Evolutionary conservation across 2,113 vertebrate species (phyloP), one percentile per base, ranked within the genome.

Genomic region (Phalacrocorax pelagicus): DNA sequence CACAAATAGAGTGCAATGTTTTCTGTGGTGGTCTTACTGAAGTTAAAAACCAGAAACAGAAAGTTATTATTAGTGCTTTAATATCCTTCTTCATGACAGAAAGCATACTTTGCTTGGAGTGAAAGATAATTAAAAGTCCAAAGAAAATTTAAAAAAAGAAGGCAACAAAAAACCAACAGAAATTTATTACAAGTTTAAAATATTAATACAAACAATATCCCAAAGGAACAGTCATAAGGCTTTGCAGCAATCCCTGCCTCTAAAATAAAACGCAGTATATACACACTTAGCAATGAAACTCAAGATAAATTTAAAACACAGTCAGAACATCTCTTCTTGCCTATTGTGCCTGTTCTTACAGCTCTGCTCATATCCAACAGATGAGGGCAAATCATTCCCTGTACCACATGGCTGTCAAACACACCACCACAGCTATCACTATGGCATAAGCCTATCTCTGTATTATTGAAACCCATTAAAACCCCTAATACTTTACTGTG

Each of bases 111-210:
- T 42, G n/a, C 67, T 91, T 71, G 52, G 51, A 94, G 77, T 77
- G 72, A 90, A 78, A 96, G 72, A 85, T 66, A 95, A 96, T 95
- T 93, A 85, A 66, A 95, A 91, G 58, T 74, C 69, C 47, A 92
- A 83, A 38, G 36, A 55, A 86, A 86, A 89, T 80, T 81, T 70
- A 62, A 46, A 71, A 11, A 42, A 44, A 40, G 49, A 49, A 15
- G 10, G 34, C 59, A 20, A 57, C 34, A 54, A 86, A 82, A 78
- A 4, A 3, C 0, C 23, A 55, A 81, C 22, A 57, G 23, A 87
- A 83, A 81, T 88, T 92, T 79, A 94, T 87, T 54, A 81, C 36
- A 62, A 92, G 49, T 79, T 91, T 70, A 83, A 96, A 97, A 96
- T 92, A 91, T 67, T 84, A 90, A 94, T n/a, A 61, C 15, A 81